Conservation (phyloP, 1,140 invertebrate species). For the Drosophila pruinosa region DNA sequence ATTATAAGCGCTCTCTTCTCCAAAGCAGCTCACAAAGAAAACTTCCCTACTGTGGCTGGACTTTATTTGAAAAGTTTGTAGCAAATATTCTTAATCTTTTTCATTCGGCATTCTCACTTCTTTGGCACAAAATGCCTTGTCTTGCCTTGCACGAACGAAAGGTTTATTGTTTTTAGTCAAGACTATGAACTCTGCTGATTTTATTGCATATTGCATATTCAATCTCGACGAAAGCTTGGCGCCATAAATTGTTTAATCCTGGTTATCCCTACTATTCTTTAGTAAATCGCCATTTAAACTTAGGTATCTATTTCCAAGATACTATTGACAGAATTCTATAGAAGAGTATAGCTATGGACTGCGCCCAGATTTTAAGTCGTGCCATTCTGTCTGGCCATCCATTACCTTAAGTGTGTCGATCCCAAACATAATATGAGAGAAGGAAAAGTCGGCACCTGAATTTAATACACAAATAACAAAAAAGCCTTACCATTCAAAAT, state of each 20-base stretch:
- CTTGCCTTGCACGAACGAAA: neutral
- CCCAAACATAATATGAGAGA: no score
- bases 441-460: no score
- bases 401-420: no score
- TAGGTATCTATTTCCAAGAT: no score
- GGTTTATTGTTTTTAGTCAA: conserved; percentile 11
- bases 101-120: neutral
- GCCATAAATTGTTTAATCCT: neutral
- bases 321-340: no score
- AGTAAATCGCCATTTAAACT: no score
- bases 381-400: no score
- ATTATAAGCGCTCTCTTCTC: conserved; percentile 54
- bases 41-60: conserved; percentile 36
- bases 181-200: neutral
- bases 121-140: neutral
- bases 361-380: no score
- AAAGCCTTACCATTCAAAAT: no score
- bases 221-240: neutral
- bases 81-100: conserved; percentile 34
- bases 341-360: no score
- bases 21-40: neutral
- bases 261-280: neutral
- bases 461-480: no score
- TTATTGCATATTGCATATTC: conserved; percentile 17
- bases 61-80: conserved; percentile 75